These are phyloP conservation scores for Drosophila melanica DNA, from an alignment of 1,140 invertebrate genomes.

Conservation along the genomic window DNA sequence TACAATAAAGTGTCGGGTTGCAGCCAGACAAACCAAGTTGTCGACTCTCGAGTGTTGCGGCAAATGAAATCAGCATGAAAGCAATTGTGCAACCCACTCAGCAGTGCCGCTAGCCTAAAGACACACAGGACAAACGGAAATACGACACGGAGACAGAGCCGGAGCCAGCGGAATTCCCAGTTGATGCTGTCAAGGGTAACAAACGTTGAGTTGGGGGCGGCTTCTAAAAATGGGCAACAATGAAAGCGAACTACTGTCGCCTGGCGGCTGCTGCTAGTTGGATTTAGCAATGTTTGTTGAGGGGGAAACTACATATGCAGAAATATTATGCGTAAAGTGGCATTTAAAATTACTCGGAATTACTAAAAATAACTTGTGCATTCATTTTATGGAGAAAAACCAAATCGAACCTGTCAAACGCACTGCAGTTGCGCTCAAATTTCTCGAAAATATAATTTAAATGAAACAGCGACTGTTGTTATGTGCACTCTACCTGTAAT, in stretches of 20 bases:
- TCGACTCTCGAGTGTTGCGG: conserved; percentile 27
- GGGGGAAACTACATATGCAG: conserved; percentile 6
- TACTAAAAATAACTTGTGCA: background rate
- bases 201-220: conserved; percentile 27
- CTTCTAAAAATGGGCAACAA: conserved; percentile 57
- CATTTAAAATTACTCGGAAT: background rate
- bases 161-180: conserved; percentile 9
- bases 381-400: background rate
- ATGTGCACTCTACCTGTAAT: too few relatives aligned
- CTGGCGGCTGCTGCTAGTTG: conserved; percentile 9
- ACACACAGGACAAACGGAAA: conserved; percentile 26
- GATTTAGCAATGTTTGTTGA: conserved; percentile 9
- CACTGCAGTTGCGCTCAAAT: too few relatives aligned
- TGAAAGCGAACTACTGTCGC: conserved; percentile 1
- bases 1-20: conserved; percentile 32
- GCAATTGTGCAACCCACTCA: conserved; percentile 71
- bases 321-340: background rate
- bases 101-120: conserved; percentile 51
- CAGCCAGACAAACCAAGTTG: conserved; percentile 23
- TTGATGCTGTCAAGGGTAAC: conserved; percentile 37
- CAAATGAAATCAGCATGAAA: conserved; percentile 72
- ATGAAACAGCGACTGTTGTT: too few relatives aligned
- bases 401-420: background rate
- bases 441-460: too few relatives aligned
- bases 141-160: background rate